These are phyloP conservation scores for Lasiurus borealis DNA, from an alignment of 2,113 vertebrate species.

Conservation along the genomic window DNA sequence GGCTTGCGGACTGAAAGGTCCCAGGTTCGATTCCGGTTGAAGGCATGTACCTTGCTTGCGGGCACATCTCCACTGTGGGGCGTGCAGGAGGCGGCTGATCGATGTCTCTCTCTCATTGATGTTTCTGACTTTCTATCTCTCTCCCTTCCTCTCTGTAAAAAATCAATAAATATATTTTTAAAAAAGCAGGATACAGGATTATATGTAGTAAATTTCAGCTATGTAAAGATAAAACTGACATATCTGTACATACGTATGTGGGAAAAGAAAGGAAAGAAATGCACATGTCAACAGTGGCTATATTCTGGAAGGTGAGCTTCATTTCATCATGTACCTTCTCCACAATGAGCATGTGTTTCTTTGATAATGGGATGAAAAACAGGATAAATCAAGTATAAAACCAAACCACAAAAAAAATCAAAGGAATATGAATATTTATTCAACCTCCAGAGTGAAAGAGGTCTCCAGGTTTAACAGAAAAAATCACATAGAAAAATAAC, in stretches of 20 bases:
- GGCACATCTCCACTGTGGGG: too few species aligned
- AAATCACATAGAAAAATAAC: constrained; percentile 36
- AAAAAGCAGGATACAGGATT: background rate
- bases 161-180: too few species aligned
- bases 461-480: constrained; percentile 22
- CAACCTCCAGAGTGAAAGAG: background rate
- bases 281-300: background rate
- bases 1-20: too few species aligned
- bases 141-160: too few species aligned
- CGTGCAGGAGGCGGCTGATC: too few species aligned
- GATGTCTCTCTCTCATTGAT: too few species aligned
- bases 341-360: background rate
- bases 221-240: background rate
- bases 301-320: background rate
- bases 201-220: background rate
- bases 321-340: background rate
- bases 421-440: constrained; percentile 65
- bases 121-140: too few species aligned
- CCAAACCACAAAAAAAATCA: constrained; percentile 13
- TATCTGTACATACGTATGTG: background rate
- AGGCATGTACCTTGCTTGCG: too few species aligned
- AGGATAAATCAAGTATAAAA: background rate
- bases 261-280: background rate
- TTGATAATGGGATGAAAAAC: background rate
- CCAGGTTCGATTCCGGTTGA: too few species aligned